Evolutionary conservation across 2,888 invertebrate genomes (phyloP).

Genomic region (Vannuccia rotundouncinata): DNA sequence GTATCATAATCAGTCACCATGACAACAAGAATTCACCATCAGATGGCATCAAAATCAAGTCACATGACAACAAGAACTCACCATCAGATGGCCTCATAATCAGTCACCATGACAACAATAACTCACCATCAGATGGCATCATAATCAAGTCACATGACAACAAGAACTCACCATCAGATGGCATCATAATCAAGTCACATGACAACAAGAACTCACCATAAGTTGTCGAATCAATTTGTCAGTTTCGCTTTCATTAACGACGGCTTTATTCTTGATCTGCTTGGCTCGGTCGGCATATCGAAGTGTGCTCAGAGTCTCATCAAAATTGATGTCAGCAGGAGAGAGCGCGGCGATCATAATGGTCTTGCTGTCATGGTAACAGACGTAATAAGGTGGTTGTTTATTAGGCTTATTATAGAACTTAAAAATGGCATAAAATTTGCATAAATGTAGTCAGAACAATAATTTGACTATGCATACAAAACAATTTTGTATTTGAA

Average conservation of each 20-base stretch:
- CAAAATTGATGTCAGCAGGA: conserved; percentile 57
- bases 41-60: too few relatives aligned
- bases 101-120: neutral
- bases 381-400: neutral
- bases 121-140: neutral
- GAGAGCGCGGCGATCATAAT: conserved; percentile 57
- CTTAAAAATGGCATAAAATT: neutral
- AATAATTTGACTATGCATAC: too few relatives aligned
- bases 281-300: conserved; percentile 57
- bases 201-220: conserved; percentile 44
- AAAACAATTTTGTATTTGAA: neutral
- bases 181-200: neutral
- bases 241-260: conserved; percentile 56
- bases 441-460: too few relatives aligned
- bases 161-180: neutral
- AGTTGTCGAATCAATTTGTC: conserved; percentile 56
- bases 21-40: too few relatives aligned
- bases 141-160: neutral
- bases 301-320: conserved; percentile 55
- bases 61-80: too few relatives aligned
- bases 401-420: neutral
- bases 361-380: conserved; percentile 51
- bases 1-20: too few relatives aligned
- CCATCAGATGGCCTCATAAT: too few relatives aligned
- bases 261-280: conserved; percentile 56